Evolutionary conservation across 1,140 invertebrate species (phyloP).

Genomic region (Penaeus vannamei): DNA sequence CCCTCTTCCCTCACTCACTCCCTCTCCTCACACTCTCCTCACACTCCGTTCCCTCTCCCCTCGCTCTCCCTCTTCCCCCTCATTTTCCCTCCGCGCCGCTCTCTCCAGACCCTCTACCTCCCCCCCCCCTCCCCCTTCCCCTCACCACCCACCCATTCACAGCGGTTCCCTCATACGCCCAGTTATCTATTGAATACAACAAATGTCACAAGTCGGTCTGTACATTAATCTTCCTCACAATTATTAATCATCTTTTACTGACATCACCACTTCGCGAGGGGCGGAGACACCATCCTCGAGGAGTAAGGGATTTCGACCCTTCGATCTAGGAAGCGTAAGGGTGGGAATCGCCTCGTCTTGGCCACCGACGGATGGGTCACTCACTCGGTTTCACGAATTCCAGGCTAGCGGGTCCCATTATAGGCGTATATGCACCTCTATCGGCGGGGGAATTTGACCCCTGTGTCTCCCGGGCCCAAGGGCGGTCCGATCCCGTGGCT

Average conservation of each 20-base stretch:
- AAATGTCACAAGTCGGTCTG: conserved; percentile 63
- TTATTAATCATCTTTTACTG: conserved; percentile 60
- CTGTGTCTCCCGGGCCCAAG: neutral
- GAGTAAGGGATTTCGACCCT: neutral
- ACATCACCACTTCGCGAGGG: conserved; percentile 42
- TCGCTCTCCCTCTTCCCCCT: neutral
- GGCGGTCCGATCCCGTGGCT: neutral
- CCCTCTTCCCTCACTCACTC: too few relatives aligned
- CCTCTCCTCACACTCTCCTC: neutral
- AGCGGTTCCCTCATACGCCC: conserved; percentile 49
- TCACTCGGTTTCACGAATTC: conserved; percentile 45
- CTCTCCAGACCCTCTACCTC: neutral
- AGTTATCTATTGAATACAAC: conserved; percentile 65
- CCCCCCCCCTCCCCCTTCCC: neutral
- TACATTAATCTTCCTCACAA: conserved; percentile 61
- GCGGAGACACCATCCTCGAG: neutral
- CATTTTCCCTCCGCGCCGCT: too few relatives aligned
- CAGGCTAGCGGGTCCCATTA: conserved; percentile 37
- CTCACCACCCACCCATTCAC: neutral
- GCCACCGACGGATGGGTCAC: conserved; percentile 21
- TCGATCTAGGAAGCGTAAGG: conserved; percentile 18
- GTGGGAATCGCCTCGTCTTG: conserved; percentile 16
- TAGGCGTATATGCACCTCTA: neutral
- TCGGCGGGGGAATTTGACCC: neutral
- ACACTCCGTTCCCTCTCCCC: neutral